Base-by-base conservation (phyloP, 2,888 invertebrate species). In the Phanerotoma sp. region DNA sequence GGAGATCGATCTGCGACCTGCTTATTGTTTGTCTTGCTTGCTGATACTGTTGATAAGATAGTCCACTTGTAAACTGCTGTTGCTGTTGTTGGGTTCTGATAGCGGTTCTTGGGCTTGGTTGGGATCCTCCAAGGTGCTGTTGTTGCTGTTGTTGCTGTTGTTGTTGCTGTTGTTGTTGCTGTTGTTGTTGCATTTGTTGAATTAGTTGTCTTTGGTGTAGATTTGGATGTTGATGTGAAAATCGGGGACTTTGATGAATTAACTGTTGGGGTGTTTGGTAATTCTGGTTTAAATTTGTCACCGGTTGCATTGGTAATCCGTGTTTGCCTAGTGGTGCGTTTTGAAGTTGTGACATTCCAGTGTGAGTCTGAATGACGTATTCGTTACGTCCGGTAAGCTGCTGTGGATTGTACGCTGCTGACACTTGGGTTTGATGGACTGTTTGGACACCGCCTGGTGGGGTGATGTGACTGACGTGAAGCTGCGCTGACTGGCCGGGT, bases 121-220 rank as follows among this genome's bases (percentile, higher is more conserved):
- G 73, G 2, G 16, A 18, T 11, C 16, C 38, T 38, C 62, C 65
- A 3, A 57, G 62, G 9, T 54, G 56, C 28, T 67, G 53, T 52
- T 71, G 72, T 40, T 72, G 72, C 25, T 81, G 82, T 78, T 81
- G 77, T 57, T 80, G 80, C 67, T 81, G 73, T 48, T 79, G 76
- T 32, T 75, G 76, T 22, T 74, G 69, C 56, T 73, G 59, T 22
- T 74, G 74, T n/a, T 74, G 64, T 52, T 75, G 74, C 25, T 75
- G 74, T 69, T 74, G 71, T 44, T 73, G 74, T 42, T 75, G 74
- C 1, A 72, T 72, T 54, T 75, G 75, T 16, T 73, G 74, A 35
- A 74, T 74, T 47, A 74, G 58, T 1, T 72, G 69, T 60, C 71
- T 73, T 48, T 74, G 74, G 15, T 70, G 72, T 46, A 73, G 68